Conservation (phyloP, 2,113 vertebrate genomes). For the Pteruthius melanotis region DNA sequence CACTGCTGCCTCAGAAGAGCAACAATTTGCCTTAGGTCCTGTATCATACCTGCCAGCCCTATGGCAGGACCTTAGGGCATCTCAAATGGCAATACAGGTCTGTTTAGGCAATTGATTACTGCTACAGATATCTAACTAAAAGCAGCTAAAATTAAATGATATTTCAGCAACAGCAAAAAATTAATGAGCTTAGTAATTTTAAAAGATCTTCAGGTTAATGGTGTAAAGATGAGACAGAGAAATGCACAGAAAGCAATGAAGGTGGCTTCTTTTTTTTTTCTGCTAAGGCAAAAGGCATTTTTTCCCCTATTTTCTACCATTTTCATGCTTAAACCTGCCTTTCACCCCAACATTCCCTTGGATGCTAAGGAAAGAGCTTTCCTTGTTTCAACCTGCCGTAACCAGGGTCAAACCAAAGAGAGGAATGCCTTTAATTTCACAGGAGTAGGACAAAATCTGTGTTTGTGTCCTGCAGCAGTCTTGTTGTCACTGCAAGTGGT, state of each 20-base stretch:
- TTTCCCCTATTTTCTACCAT: background rate
- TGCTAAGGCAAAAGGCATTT: background rate
- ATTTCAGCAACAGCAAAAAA: background rate
- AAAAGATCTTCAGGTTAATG: background rate
- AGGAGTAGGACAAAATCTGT: background rate
- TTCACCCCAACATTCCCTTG: background rate
- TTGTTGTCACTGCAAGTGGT: background rate
- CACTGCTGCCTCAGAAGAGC: background rate
- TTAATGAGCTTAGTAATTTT: background rate
- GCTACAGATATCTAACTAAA: background rate
- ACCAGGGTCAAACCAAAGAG: background rate
- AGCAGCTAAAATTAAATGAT: background rate
- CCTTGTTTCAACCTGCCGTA: background rate
- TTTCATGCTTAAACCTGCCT: background rate
- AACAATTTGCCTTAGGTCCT: background rate
- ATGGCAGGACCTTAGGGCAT: background rate
- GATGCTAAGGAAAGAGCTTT: background rate
- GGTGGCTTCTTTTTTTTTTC: background rate
- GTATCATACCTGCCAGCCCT: background rate
- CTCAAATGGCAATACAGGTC: background rate
- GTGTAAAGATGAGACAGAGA: background rate
- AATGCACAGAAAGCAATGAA: background rate
- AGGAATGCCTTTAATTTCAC: background rate
- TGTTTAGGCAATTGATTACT: background rate
- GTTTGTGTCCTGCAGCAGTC: background rate